Percentiles rank a stretch among this genome's conserved stretches.
Conservation (phyloP, 2,113 vertebrate genomes). For the Pachycephala philippinensis region DNA sequence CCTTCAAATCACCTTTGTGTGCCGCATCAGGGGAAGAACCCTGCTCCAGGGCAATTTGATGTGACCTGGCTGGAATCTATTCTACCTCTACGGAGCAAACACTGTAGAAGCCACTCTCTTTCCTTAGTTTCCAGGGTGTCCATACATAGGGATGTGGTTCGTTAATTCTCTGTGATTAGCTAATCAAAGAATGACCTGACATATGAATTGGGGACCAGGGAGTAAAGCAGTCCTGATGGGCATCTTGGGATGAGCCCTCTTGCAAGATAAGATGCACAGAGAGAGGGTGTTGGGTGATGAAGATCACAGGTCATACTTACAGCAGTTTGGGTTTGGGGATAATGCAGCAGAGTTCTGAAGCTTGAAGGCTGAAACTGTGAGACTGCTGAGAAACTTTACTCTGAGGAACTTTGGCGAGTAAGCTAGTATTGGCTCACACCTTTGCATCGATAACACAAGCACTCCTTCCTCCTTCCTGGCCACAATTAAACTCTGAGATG, state of each 20-base stretch:
- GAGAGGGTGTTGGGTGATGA: background rate
- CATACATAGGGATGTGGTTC: background rate
- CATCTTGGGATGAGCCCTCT: background rate
- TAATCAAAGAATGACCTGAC: background rate
- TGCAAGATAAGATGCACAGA: background rate
- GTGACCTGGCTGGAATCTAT: background rate
- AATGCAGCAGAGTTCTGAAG: background rate
- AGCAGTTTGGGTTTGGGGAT: background rate
- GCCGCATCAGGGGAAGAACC: background rate
- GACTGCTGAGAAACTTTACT: background rate
- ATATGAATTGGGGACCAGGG: fast-evolving
- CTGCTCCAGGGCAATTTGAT: background rate
- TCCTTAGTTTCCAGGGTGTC: background rate
- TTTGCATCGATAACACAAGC: background rate
- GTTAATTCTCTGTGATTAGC: background rate
- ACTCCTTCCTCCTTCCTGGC: background rate
- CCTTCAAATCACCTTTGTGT: background rate
- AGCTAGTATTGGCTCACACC: background rate
- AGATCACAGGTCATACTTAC: background rate
- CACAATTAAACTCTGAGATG: background rate
- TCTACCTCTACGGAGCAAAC: background rate
- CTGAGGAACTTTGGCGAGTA: background rate
- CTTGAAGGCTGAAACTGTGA: background rate
- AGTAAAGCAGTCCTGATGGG: background rate
- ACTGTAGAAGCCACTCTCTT: background rate